Conservation (phyloP, 2,888 invertebrate genomes). For the Encarsia formosa region DNA sequence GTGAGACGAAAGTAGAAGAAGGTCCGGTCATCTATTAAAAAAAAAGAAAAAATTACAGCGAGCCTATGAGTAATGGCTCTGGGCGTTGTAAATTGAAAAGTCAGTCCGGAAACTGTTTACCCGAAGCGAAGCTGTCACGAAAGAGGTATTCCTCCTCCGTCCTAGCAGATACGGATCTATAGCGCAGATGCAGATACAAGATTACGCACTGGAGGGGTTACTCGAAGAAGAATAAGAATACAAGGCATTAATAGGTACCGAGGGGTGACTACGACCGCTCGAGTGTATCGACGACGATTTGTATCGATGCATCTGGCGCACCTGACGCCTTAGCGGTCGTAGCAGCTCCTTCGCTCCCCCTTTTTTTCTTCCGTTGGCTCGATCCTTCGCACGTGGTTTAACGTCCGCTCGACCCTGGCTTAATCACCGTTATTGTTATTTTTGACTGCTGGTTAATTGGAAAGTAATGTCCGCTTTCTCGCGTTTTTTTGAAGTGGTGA, state of each 20-base stretch:
- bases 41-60: no score
- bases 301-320: slow-evolving; percentile 50
- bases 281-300: slow-evolving; percentile 43
- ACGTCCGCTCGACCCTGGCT: slow-evolving; percentile 50
- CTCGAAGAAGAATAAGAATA: no score
- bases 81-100: slow-evolving; percentile 24
- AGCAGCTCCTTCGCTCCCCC: slow-evolving; percentile 26
- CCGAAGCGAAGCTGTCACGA: not conserved
- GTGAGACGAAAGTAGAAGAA: no score
- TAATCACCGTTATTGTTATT: slow-evolving; percentile 52
- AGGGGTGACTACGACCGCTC: slow-evolving; percentile 35
- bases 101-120: slow-evolving; percentile 26
- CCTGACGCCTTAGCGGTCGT: slow-evolving; percentile 44
- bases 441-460: slow-evolving; percentile 50
- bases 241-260: no score
- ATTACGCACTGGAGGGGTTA: slow-evolving; percentile 11
- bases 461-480: slow-evolving; percentile 46
- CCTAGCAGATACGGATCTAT: not conserved
- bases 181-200: slow-evolving; percentile 28
- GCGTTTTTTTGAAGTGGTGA: no score
- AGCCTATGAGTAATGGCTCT: no score
- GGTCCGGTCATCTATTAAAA: no score
- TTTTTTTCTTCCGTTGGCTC: slow-evolving; percentile 29
- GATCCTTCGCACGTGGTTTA: slow-evolving; percentile 29
- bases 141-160: not conserved